Base-by-base conservation (phyloP, 1,140 invertebrate species). In the Parapsyche elsis region DNA sequence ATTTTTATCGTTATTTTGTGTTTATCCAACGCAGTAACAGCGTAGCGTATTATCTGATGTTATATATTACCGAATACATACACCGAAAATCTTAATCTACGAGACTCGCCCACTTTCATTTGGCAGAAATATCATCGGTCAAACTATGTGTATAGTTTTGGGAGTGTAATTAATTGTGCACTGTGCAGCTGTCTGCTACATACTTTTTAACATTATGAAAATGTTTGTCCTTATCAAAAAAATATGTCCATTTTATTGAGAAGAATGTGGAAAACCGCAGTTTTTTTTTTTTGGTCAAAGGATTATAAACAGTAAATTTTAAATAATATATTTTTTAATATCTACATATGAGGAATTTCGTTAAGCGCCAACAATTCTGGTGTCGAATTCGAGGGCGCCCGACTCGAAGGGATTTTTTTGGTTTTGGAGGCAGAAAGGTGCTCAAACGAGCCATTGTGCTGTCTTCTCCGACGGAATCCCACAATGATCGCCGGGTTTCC, bases 401-500 rank as follows among this genome's bases (percentile, higher is more conserved):
- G 23, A 26, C 14, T 46, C 71, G 30, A 19, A 78, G 71, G 75
- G 46, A 57, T 53, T 74, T 79, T 79, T 80, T 80, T 80, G 64
- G 23, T 30, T 12, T 53, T 12, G 10, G 12, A 53, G 10, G 12
- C 10, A 53, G 49, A 53, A 76, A 77, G 44, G 76, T 64, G 78
- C 78, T 70, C 78, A 78, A 81, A 80, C 75, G 67, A 79, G 46
- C 74, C 78, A 82, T 82, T 82, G 81, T 82, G 78, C 53, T 79
- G 67, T 71, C 76, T 61, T 57, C 76, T 64, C 44, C 38, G 53
- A 77, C 59, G 26, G 78, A 80, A 77, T 82, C 78, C 59, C 44
- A 82, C 78, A 82, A 82, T 82, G 45, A 45, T 77, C 38, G 75
- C 73, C 76, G 78, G 77, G 76, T 74, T 83, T 83, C 81, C 64